Conservation (phyloP, 92 coral and sea anemone species). For the Montipora capitata region DNA sequence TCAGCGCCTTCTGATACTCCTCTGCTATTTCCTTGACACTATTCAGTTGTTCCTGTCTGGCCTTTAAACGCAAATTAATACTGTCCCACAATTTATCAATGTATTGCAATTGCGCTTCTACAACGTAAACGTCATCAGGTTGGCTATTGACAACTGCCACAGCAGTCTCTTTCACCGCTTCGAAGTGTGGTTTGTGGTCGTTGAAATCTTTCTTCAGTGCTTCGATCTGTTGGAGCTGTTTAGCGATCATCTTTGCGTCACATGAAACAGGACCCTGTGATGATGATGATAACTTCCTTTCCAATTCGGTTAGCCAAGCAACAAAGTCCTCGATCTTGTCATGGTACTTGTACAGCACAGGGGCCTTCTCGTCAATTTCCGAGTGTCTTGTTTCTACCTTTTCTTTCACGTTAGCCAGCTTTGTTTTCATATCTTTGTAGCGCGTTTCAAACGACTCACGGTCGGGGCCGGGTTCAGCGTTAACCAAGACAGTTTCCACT, state of each 20-base stretch:
- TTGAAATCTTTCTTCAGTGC: slow-evolving; percentile 79
- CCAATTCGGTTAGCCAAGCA: slow-evolving; percentile 85
- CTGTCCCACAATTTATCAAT: slow-evolving; percentile 88
- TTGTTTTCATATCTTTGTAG: slow-evolving; percentile 91
- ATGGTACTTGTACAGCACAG: slow-evolving; percentile 86
- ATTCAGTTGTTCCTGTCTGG: slow-evolving; percentile 77
- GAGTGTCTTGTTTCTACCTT: slow-evolving; percentile 88
- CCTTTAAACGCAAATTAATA: slow-evolving; percentile 70
- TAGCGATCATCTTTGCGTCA: slow-evolving; percentile 73
- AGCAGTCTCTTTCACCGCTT: slow-evolving; percentile 78
- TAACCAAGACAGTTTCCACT: slow-evolving; percentile 85
- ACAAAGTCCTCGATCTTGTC: slow-evolving; percentile 85
- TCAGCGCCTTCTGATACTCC: slow-evolving; percentile 83
- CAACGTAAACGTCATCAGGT: slow-evolving; percentile 95
- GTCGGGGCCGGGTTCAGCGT: slow-evolving; percentile 97
- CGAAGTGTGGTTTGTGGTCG: slow-evolving; percentile 84
- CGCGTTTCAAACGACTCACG: slow-evolving; percentile 86
- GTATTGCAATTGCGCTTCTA: slow-evolving; percentile 94
- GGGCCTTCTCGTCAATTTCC: slow-evolving; percentile 83
- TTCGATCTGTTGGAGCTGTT: slow-evolving; percentile 86
- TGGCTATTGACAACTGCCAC: slow-evolving; percentile 76
- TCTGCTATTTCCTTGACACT: slow-evolving; percentile 84
- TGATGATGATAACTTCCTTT: slow-evolving; percentile 69
- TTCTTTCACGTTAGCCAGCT: slow-evolving; percentile 89
- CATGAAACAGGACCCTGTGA: slow-evolving; percentile 91